Evolutionary conservation across 2,797 vertebrate species (phyloP).

Genomic region (Antennarius maculatus): DNA sequence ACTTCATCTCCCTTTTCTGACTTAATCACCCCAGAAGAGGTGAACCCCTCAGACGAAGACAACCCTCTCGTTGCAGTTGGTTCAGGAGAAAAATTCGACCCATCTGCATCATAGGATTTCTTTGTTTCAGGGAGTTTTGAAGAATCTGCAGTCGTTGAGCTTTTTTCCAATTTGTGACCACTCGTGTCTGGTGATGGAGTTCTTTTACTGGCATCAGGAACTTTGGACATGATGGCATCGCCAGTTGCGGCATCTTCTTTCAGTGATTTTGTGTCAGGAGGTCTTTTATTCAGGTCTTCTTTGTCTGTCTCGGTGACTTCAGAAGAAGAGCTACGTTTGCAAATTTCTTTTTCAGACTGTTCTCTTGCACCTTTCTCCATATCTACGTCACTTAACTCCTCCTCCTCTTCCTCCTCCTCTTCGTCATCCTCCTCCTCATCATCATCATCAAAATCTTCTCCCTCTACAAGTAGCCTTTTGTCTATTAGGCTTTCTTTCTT

Average conservation of each 20-base stretch:
- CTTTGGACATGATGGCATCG: conserved; percentile 40
- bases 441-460: conserved; percentile 76
- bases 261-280: conserved; percentile 39
- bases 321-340: conserved; percentile 58
- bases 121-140: conserved; percentile 42
- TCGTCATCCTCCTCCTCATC: conserved; percentile 76
- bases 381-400: conserved; percentile 89
- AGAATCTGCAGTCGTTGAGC: conserved; percentile 1
- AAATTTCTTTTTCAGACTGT: conserved; percentile 90
- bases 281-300: conserved; percentile 23
- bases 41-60: conserved; percentile 23
- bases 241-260: conserved; percentile 62
- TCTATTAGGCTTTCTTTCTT: conserved; percentile 73
- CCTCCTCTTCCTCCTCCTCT: conserved; percentile 75
- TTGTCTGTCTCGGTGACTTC: conserved; percentile 29
- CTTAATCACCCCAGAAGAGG: conserved; percentile 30
- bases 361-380: conserved; percentile 95
- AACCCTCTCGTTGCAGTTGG: conserved; percentile 35
- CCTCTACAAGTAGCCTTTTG: conserved; percentile 79
- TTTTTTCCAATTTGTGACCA: conserved; percentile 20
- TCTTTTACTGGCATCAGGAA: conserved; percentile 31
- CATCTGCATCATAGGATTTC: conserved; percentile 39
- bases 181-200: conserved; percentile 9
- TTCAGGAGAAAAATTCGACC: conserved; percentile 37
- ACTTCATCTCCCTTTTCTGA: conserved; percentile 39